Conservation (phyloP, 1,140 invertebrate genomes). For the Macrosteles quadrilineatus region DNA sequence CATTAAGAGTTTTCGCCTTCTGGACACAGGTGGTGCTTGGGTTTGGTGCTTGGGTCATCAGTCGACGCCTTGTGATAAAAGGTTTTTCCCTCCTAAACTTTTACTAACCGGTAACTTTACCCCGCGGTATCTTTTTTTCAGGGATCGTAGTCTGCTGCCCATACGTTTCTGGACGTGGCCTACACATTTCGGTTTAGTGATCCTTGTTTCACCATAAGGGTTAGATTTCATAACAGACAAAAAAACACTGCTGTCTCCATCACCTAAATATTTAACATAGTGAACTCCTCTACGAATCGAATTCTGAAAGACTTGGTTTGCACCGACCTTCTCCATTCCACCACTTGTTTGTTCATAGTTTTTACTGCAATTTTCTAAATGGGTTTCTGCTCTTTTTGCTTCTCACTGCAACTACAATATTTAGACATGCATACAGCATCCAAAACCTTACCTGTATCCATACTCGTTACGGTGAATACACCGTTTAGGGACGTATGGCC, state of each 20-base stretch:
- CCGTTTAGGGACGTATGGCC: too few species aligned
- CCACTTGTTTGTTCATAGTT: neutral
- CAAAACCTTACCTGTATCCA: neutral
- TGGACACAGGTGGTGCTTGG: slow-evolving; percentile 42
- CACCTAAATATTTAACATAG: neutral
- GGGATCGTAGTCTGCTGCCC: neutral
- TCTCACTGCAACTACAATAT: neutral
- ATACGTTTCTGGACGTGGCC: neutral
- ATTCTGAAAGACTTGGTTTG: neutral
- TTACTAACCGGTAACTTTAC: slow-evolving; percentile 28
- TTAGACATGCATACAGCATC: neutral
- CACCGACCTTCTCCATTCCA: neutral
- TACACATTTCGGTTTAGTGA: neutral
- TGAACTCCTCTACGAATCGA: neutral
- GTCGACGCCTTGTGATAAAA: slow-evolving; percentile 45
- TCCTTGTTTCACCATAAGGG: neutral
- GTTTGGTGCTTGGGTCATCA: slow-evolving; percentile 44
- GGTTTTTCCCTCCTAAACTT: slow-evolving; percentile 40
- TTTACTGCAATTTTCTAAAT: too few species aligned
- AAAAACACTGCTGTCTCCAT: slow-evolving; percentile 6
- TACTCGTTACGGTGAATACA: neutral
- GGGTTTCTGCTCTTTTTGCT: neutral
- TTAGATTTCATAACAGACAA: neutral
- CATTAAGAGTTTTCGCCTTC: slow-evolving; percentile 41
- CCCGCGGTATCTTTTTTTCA: slow-evolving; percentile 32